Evolutionary conservation across 2,888 invertebrate genomes (phyloP).

Genomic region (Cosmorhoe ocellata): DNA sequence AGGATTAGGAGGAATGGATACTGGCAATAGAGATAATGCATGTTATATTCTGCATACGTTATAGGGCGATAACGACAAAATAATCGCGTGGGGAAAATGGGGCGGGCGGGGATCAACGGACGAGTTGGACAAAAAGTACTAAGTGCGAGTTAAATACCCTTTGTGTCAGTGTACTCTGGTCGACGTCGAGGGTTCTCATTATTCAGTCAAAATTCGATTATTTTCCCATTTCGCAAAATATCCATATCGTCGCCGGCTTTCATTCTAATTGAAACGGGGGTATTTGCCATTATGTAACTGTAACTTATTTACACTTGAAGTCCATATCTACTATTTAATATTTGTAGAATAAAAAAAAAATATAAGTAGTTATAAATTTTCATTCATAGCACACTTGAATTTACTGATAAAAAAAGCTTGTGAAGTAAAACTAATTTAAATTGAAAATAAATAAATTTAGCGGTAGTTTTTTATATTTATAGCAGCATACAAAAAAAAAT

Average conservation of each 20-base stretch:
- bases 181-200: slow-evolving; percentile 77
- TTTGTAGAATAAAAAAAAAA: no score
- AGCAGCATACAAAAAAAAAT: no score
- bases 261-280: slow-evolving; percentile 77
- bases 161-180: slow-evolving; percentile 69
- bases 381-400: no score
- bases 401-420: no score
- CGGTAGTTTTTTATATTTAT: no score
- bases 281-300: slow-evolving; percentile 58
- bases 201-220: slow-evolving; percentile 81
- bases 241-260: slow-evolving; percentile 80
- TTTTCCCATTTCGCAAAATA: slow-evolving; percentile 81
- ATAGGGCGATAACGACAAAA: slow-evolving; percentile 77
- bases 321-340: not conserved
- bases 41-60: slow-evolving; percentile 80
- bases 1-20: slow-evolving; percentile 78
- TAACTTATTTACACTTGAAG: slow-evolving; percentile 62
- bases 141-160: slow-evolving; percentile 82
- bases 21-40: slow-evolving; percentile 75
- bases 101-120: slow-evolving; percentile 42
- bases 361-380: no score
- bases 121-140: slow-evolving; percentile 73
- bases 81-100: slow-evolving; percentile 61
- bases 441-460: no score
- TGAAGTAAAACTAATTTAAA: no score